Percentiles rank a stretch among this genome's conserved stretches.
Conservation (phyloP, 2,888 invertebrate genomes). For the Notodonta ziczac region DNA sequence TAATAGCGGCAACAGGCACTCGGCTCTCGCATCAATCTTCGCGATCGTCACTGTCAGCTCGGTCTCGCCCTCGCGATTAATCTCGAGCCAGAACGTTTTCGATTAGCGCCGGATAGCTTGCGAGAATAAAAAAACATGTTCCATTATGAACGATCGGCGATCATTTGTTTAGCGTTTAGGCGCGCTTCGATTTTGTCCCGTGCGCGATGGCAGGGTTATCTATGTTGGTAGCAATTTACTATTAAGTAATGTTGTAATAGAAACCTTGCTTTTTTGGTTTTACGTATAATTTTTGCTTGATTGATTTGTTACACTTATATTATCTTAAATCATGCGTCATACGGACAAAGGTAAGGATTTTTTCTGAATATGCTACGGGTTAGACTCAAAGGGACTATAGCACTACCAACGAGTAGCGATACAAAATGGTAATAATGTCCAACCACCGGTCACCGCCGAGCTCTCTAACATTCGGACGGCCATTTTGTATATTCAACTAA, state of each 20-base stretch:
- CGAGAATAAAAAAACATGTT: slow-evolving; percentile 56
- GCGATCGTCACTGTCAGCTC: slow-evolving; percentile 71
- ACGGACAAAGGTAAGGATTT: no score
- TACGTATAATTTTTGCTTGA: no score
- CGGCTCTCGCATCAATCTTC: slow-evolving; percentile 70
- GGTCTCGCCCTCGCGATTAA: slow-evolving; percentile 75
- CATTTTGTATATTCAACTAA: no score
- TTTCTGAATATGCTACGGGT: no score
- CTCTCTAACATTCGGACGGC: no score
- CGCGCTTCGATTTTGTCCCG: slow-evolving; percentile 31
- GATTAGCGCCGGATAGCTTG: slow-evolving; percentile 72
- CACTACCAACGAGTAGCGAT: no score
- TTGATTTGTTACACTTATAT: no score
- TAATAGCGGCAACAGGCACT: slow-evolving; percentile 60
- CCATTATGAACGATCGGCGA: slow-evolving; percentile 61
- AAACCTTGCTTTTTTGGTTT: no score
- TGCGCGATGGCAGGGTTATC: slow-evolving; percentile 19
- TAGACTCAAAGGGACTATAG: no score
- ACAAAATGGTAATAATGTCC: no score
- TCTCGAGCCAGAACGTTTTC: slow-evolving; percentile 74
- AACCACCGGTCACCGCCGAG: no score
- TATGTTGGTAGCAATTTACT: neutral
- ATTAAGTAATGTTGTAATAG: neutral
- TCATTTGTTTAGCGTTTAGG: slow-evolving; percentile 48
- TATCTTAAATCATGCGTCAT: no score